These are phyloP conservation scores for Drosophila tripunctata DNA, from an alignment of 2,888 invertebrate species.

Conservation along the genomic window DNA sequence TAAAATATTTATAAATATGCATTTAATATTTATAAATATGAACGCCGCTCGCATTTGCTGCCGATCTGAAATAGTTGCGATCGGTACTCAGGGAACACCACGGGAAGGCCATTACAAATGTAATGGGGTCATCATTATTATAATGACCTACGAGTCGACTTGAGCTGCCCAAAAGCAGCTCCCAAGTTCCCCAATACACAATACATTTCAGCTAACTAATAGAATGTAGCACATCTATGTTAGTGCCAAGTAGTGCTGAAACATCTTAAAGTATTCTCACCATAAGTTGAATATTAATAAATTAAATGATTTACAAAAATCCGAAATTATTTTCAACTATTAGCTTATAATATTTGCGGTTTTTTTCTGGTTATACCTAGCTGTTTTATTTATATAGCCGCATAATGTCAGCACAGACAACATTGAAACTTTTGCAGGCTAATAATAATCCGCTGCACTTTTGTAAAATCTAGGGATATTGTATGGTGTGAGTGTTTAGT, in stretches of 20 bases:
- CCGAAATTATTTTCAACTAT: neutral
- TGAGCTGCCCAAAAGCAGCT: constrained; percentile 14
- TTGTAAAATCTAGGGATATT: constrained; percentile 13
- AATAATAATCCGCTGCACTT: constrained; percentile 19
- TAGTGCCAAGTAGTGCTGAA: neutral
- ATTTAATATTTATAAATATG: constrained; percentile 15
- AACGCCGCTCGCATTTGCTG: constrained; percentile 19
- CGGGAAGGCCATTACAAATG: constrained; percentile 22
- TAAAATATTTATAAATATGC: constrained; percentile 3
- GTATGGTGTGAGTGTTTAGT: neutral
- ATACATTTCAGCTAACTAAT: neutral
- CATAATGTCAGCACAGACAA: neutral
- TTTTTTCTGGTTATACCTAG: neutral
- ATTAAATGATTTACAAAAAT: neutral
- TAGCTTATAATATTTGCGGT: neutral
- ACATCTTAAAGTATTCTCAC: neutral
- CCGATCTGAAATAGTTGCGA: constrained; percentile 5
- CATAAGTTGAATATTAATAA: neutral
- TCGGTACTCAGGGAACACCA: constrained; percentile 29
- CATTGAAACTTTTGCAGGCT: constrained; percentile 11
- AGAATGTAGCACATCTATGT: neutral
- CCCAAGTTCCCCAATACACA: constrained; percentile 11
- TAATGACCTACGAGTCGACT: constrained; percentile 18
- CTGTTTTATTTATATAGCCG: neutral
- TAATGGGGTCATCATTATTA: constrained; percentile 16